Base-by-base conservation (phyloP, 2,888 invertebrate species). In the Lamproptera curius region DNA sequence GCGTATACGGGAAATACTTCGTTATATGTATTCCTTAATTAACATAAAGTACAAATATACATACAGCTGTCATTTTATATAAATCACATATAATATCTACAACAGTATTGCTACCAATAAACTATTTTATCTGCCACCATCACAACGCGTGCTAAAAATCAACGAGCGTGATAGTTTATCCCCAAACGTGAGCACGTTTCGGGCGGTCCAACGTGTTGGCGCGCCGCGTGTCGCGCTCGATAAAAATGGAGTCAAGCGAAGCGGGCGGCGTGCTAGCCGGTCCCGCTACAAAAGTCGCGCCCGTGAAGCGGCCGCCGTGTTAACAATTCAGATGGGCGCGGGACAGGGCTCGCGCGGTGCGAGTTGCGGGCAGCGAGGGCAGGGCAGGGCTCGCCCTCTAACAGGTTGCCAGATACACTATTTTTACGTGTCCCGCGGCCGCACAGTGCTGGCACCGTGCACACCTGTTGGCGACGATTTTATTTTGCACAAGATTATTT, bases 381-480 rank as follows among this genome's bases (percentile, higher is more conserved):
- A 46, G 53, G 55, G 59, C 45, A 48, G 56, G 61, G 61, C 53
- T n/a, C 50, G 49, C 46, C 50, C 45, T 68, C 75, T 80, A 86
- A 86, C 86, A 84, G 85, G 86, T 85, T 83, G 85, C 75, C 74
- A 73, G 77, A 78, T 78, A 67, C 77, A 83, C 85, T 81, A 86
- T 85, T 86, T 86, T 86, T 86, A 78, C 76, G 73, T 70, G 80
- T 67, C 71, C 74, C 73, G 73, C 58, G 57, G 62, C 55, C 57
- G 57, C 51, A 52, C 79, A 78, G 85, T 81, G 85, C 75, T 73
- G 84, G 63, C 76, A 72, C 75, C 67, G 52, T 48, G 58, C 69
- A 72, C 83, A 83, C 82, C 85, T 85, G 85, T 84, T 85, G 84
- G 35, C 31, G n/a, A 9, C 16, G 16, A 9, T 6, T 16, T 13